A percentile compares a stretch with the other conserved stretches of the same genome.
Conservation (phyloP, 2,888 invertebrate species). For the Euspilapteryx auroguttella region DNA sequence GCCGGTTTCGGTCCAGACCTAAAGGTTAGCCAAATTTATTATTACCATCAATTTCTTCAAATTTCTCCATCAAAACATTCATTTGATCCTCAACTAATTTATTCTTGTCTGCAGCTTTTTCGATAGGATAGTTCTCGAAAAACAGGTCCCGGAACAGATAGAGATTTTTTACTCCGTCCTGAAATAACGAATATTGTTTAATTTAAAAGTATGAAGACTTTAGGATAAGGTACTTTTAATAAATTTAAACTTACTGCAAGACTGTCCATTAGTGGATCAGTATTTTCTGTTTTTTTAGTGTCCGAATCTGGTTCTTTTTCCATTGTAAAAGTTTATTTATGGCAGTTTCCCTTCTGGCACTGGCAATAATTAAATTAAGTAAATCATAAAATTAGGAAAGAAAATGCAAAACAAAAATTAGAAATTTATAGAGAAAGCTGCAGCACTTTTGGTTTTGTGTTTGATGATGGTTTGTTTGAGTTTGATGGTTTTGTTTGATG, state of each 20-base stretch:
- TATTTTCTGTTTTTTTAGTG: constrained; percentile 22
- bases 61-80: constrained; percentile 58
- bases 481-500: too few relatives aligned
- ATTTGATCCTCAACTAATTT: constrained; percentile 66
- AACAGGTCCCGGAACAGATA: constrained; percentile 76
- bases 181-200: constrained; percentile 20
- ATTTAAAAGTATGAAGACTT: background rate
- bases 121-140: constrained; percentile 73
- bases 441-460: too few relatives aligned
- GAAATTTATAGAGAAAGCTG: too few relatives aligned
- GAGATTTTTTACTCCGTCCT: constrained; percentile 68
- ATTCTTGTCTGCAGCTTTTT: constrained; percentile 68
- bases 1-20: too few relatives aligned
- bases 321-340: constrained; percentile 17
- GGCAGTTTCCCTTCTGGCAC: too few relatives aligned
- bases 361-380: too few relatives aligned
- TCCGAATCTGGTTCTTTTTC: constrained; percentile 24
- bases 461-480: too few relatives aligned
- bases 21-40: too few relatives aligned
- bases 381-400: too few relatives aligned
- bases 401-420: too few relatives aligned
- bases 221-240: background rate
- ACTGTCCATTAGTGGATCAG: constrained; percentile 23
- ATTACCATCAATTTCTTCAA: constrained; percentile 69
- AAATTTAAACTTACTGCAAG: constrained; percentile 19